Base-by-base conservation (phyloP, 2,797 vertebrate species). In the Gouania willdenowi region DNA sequence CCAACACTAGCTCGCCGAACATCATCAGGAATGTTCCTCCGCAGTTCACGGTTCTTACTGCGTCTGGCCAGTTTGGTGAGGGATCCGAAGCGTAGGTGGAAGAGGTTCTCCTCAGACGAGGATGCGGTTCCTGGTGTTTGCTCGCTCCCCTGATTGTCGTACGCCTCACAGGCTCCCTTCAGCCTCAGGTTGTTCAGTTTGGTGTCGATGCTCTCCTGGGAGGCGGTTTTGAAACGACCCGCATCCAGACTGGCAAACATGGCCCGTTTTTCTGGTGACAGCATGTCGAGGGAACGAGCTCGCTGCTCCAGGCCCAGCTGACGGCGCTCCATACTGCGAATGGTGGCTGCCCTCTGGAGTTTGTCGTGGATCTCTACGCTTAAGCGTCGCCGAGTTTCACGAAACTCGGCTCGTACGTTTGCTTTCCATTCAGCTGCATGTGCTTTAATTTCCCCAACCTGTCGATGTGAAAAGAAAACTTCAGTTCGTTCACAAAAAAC, bases 391-490 rank as follows among this genome's bases (percentile, higher is more conserved):
- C 95, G 83, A 0, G 96, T 99, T 82, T 99, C 95, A 27, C 94
- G 87, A 59, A 99, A 92, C 83, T 99, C 97, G 0, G 96, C 96
- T 0, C 92, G 92, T 15, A 98, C 92, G 0, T 95, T 99, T 2
- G 97, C 97, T 77, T 98, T 98, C 97, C 96, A 98, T 52, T 99
- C 97, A 0, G 91, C 97, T 0, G 96, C 95, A 0, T 98, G 95
- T 47, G 94, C 97, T 80, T 98, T 98, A 67, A 98, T 89, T 78
- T 95, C 97, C n/a, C 93, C 97, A 0, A 99, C 97, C 96, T 99
- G 77, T 26, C n/a, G n/a, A n/a, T n/a, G n/a, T n/a, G n/a, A n/a
- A n/a, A n/a, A n/a, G n/a, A n/a, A n/a, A n/a, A n/a, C n/a, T n/a
- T n/a, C n/a, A n/a, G n/a, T n/a, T n/a, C n/a, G n/a, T n/a, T n/a